phyloP scores from a whole-genome alignment of 2,888 invertebrate genomes.

The Altica lythri region DNA sequence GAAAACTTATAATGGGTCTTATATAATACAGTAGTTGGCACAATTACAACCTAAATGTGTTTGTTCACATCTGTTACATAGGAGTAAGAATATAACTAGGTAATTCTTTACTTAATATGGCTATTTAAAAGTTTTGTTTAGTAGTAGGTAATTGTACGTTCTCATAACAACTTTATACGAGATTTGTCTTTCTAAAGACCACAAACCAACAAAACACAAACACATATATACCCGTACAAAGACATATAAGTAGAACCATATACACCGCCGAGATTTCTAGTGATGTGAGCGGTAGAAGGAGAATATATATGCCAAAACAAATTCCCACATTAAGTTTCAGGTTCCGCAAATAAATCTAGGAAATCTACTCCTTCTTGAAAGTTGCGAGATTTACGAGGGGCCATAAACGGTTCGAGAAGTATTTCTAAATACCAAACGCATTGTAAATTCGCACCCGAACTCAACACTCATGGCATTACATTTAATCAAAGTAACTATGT shows the following conservation, averaged over 20 bases:
- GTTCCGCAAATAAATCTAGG: conserved; percentile 36
- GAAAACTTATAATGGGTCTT: too few relatives aligned
- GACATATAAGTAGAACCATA: not conserved
- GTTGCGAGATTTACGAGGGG: conserved; percentile 36
- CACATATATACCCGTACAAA: not conserved
- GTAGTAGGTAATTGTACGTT: too few relatives aligned
- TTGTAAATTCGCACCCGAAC: conserved; percentile 43
- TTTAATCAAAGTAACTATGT: conserved; percentile 57
- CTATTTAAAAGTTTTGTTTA: too few relatives aligned
- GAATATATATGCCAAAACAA: conserved; percentile 23
- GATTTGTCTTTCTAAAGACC: not conserved
- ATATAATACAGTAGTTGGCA: too few relatives aligned
- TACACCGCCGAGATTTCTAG: not conserved
- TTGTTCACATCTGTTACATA: too few relatives aligned
- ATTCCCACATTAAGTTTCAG: conserved; percentile 35
- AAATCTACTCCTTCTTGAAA: conserved; percentile 36
- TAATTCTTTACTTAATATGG: too few relatives aligned
- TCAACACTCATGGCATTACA: conserved; percentile 49
- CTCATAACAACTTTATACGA: too few relatives aligned
- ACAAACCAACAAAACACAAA: not conserved
- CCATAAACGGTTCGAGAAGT: conserved; percentile 38
- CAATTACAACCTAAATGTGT: too few relatives aligned
- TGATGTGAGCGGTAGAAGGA: not conserved
- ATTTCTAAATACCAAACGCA: conserved; percentile 45
- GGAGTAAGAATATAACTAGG: too few relatives aligned